Conservation (phyloP, 2,888 invertebrate genomes). For the Pyrocoelia pectoralis region DNA sequence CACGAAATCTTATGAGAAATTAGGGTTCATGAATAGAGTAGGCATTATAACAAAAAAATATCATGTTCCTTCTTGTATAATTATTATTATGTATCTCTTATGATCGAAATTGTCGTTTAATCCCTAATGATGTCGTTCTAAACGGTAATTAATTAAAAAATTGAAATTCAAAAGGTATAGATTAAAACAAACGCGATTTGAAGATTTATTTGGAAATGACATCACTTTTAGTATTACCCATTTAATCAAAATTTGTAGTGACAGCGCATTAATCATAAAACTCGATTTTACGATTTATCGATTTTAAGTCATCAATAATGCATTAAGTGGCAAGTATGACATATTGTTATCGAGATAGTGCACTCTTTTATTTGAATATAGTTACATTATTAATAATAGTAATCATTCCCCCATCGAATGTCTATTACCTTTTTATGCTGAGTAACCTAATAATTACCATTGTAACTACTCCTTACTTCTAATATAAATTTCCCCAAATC, state of each 20-base stretch:
- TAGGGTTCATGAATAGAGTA: no score
- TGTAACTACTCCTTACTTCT: neutral
- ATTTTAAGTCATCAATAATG: constrained; percentile 31
- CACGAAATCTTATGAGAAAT: no score
- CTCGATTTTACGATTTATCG: constrained; percentile 31
- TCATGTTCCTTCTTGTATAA: no score
- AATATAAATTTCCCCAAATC: no score
- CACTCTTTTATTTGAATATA: constrained; percentile 3
- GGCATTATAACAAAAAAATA: no score
- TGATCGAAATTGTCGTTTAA: no score
- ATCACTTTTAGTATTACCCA: constrained; percentile 16
- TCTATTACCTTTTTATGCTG: neutral
- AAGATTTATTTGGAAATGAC: neutral
- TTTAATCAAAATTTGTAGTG: constrained; percentile 30
- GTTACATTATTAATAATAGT: constrained; percentile 15
- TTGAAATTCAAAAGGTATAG: no score
- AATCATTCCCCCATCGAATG: constrained; percentile 14
- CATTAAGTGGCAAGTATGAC: constrained; percentile 24
- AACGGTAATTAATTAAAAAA: no score
- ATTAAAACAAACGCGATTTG: neutral
- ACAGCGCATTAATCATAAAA: constrained; percentile 32
- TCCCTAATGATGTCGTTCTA: no score
- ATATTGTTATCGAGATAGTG: constrained; percentile 22
- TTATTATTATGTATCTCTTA: no score
- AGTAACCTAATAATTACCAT: neutral